Percentiles rank a stretch among this genome's conserved stretches.
Conservation (phyloP, 1,140 invertebrate species). For the Meteorus sp. region DNA sequence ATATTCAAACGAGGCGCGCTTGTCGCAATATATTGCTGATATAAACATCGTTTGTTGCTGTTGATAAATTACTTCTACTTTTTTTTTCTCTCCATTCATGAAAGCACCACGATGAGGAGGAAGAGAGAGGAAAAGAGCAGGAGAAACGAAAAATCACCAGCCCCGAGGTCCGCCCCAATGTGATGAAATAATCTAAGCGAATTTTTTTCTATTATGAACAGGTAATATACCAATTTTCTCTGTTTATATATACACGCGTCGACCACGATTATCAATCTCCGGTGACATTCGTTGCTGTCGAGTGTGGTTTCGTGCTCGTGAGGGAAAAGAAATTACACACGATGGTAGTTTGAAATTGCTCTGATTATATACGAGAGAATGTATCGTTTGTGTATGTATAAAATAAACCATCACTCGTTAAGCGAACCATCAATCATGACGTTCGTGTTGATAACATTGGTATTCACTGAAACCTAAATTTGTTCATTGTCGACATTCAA, state of each 20-base stretch:
- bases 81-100: not conserved
- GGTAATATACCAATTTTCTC: not conserved
- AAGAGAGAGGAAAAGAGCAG: not conserved
- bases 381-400: conserved; percentile 10
- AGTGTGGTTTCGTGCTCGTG: not conserved
- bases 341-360: conserved; percentile 7
- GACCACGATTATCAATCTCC: conserved; percentile 10
- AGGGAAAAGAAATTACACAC: conserved; percentile 4
- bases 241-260: not conserved
- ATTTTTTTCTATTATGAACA: no score
- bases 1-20: no score
- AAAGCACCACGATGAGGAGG: not conserved
- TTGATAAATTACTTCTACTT: conserved; percentile 19
- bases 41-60: not conserved
- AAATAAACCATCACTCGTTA: not conserved
- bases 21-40: not conserved
- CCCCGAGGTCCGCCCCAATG: no score
- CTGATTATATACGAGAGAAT: conserved; percentile 14
- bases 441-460: not conserved
- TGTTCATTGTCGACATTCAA: no score
- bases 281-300: not conserved
- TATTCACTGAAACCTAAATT: no score
- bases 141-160: no score
- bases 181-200: no score
- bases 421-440: not conserved